These are phyloP conservation scores for Amazona vittata DNA, from an alignment of 2,113 vertebrate species.

Conservation along the genomic window DNA sequence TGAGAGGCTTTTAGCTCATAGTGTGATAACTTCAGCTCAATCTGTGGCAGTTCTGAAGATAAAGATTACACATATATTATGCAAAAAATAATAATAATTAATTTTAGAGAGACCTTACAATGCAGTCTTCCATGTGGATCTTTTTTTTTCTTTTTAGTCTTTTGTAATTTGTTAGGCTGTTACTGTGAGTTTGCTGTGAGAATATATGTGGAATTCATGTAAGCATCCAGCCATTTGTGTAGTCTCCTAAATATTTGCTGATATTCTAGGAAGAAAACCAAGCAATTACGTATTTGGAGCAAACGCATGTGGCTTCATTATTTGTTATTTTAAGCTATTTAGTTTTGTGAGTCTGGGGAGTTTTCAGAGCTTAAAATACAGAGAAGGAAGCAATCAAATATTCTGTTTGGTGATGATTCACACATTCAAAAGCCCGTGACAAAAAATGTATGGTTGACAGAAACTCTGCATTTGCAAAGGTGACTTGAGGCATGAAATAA, in stretches of 20 bases:
- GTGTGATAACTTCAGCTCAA: slow-evolving; percentile 63
- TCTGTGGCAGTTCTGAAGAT: slow-evolving; percentile 27
- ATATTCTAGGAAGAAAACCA: slow-evolving; percentile 44
- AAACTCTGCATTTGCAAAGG: slow-evolving; percentile 31
- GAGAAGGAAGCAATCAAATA: slow-evolving; percentile 29
- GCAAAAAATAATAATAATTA: neutral
- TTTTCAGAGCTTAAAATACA: slow-evolving; percentile 43
- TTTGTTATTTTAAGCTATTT: slow-evolving; percentile 34
- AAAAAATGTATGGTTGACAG: neutral
- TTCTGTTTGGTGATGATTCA: slow-evolving; percentile 29
- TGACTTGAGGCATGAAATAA: slow-evolving; percentile 17
- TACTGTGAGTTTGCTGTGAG: neutral
- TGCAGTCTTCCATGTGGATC: neutral
- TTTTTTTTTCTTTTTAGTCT: neutral
- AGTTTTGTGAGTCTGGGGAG: neutral
- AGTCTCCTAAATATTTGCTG: slow-evolving; percentile 22
- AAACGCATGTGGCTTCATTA: neutral
- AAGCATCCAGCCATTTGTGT: slow-evolving; percentile 10
- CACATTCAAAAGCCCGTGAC: neutral
- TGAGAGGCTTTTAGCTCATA: neutral
- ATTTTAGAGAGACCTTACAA: neutral
- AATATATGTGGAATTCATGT: slow-evolving; percentile 3
- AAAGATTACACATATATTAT: slow-evolving; percentile 62
- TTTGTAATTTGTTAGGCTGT: slow-evolving; percentile 14
- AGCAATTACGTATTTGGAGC: neutral